A percentile compares a stretch with the other conserved stretches of the same genome.
Evolutionary conservation across 2,888 invertebrate genomes (phyloP).

Genomic region (Stegana nigrithorax): DNA sequence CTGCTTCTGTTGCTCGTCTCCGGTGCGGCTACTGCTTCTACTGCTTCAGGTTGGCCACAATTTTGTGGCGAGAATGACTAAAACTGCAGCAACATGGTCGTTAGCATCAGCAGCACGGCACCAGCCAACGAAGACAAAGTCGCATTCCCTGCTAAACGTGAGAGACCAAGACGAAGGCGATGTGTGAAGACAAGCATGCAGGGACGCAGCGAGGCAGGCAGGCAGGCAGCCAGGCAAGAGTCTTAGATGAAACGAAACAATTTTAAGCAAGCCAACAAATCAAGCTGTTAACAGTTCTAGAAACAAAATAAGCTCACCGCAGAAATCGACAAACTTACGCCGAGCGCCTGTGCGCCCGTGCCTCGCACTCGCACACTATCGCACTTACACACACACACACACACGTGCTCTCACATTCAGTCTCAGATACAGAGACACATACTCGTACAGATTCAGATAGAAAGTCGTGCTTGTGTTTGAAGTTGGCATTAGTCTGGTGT

Average conservation of each 20-base stretch:
- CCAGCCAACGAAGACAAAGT: neutral
- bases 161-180: neutral
- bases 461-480: no score
- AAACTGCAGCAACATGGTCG: constrained; percentile 1
- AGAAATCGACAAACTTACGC: constrained; percentile 18
- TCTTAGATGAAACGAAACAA: no score
- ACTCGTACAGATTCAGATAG: neutral
- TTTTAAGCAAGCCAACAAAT: constrained; percentile 8
- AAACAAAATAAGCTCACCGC: constrained; percentile 17
- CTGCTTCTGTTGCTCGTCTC: no score
- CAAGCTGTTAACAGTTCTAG: constrained; percentile 16
- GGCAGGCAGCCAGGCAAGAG: no score
- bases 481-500: no score
- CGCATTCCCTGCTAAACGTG: no score
- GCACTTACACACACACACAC: no score
- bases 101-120: neutral
- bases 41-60: constrained; percentile 12
- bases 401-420: neutral
- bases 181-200: no score
- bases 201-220: no score
- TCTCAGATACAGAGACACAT: neutral
- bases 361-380: no score
- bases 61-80: constrained; percentile 4
- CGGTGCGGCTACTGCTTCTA: no score
- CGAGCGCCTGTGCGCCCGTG: no score